Conservation (phyloP, 2,888 invertebrate genomes). For the Apodemia hepburni region DNA sequence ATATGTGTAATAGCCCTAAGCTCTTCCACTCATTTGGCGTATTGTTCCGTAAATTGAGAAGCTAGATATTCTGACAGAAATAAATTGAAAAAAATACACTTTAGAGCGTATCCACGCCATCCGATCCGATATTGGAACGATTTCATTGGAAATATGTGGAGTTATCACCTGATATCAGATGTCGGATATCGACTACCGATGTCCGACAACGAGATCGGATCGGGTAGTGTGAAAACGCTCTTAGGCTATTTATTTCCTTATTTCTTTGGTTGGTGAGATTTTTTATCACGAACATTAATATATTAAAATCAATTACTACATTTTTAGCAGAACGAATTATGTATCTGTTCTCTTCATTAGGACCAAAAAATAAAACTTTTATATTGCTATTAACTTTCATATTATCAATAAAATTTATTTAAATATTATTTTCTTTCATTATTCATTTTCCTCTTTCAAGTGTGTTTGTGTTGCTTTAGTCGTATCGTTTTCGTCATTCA, state of each 20-base stretch:
- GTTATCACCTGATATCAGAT: too few species aligned
- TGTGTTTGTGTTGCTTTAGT: constrained; percentile 28
- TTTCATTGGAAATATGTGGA: too few species aligned
- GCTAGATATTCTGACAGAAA: too few species aligned
- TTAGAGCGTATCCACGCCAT: too few species aligned
- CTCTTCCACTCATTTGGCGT: too few species aligned
- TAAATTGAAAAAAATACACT: too few species aligned
- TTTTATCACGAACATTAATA: background rate
- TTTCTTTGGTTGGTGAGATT: background rate
- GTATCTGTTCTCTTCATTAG: constrained; percentile 14
- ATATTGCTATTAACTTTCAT: constrained; percentile 18
- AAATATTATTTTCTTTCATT: constrained; percentile 29
- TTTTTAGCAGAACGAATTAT: background rate
- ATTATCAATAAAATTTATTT: constrained; percentile 27
- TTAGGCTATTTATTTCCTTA: background rate
- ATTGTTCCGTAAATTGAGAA: too few species aligned
- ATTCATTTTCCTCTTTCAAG: constrained; percentile 28
- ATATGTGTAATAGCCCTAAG: too few species aligned
- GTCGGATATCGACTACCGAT: too few species aligned
- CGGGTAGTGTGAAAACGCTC: too few species aligned
- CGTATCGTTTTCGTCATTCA: background rate
- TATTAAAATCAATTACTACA: background rate
- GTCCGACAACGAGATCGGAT: too few species aligned
- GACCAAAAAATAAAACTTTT: constrained; percentile 29
- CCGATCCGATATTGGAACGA: too few species aligned